Base-by-base conservation (phyloP, 1,140 invertebrate genomes). In the Musca domestica region DNA sequence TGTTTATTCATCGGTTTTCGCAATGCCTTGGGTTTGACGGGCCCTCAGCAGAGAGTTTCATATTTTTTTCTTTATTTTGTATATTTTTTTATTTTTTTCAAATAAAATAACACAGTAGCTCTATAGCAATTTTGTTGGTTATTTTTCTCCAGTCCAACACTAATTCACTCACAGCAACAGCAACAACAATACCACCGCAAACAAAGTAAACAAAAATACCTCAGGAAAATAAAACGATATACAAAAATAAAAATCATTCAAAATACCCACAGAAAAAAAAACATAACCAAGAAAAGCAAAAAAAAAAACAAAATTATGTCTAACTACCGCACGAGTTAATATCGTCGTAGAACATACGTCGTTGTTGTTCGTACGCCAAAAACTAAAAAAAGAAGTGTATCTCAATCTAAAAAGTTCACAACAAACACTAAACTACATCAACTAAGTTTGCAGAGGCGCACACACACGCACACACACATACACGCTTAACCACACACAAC, bases 351-450 rank as follows among this genome's bases (percentile, higher is more conserved):
- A 41, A 41, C 34, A 41, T 41, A 41, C 34, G 34, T 41, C 34
- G 34, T 41, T 41, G 34, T 41, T 41, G 34, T 41, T 41, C 34
- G 34, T 41, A 58, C 54, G 54, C 25, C 54, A 27, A 58, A n/a
- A 56, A 25, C 23, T 27, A 56, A 56, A 54, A 56, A 34, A 61
- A 65, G n/a, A n/a, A n/a, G 23, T 12, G 20, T 22, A 65, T 65
- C 64, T 65, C 64, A 48, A 65, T 65, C 64, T 17, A 23, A 48
- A 48, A 65, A 48, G 64, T 30, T 49, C 64, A 65, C 64, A 51
- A 65, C 64, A 65, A 65, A 51, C 20, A 65, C 64, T 65, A 65
- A 61, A 34, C 56, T 61, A 61, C 19, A 61, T 17, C 17, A 34
- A 19, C 19, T 61, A 61, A 61, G 20, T 61, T 61, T 61, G 52